Base-by-base conservation (phyloP, 2,888 invertebrate species). In the Pheosia tremula region DNA sequence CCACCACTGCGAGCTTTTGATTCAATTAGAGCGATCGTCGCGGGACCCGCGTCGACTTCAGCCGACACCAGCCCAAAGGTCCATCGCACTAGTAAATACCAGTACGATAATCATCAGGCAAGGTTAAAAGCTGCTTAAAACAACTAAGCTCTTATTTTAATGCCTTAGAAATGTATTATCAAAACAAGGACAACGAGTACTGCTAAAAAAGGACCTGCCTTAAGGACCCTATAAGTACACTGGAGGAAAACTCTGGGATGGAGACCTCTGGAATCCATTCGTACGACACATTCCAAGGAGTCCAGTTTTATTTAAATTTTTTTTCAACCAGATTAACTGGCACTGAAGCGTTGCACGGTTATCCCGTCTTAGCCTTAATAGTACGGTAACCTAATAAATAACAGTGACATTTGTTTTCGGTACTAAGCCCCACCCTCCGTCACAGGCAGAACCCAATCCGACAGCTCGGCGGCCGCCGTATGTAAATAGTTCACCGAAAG, bases 401-500 rank as follows among this genome's bases (percentile, higher is more conserved):
- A 92, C 92, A 88, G 89, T 90, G 92, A 90, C 92, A 91, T 93
- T 93, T 93, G 93, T 93, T 93, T 93, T 91, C 86, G 89, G 90
- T 89, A 90, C 83, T 91, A 93, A 93, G 92, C 93, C 85, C 93
- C 93, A 92, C 93, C 93, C 93, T 93, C 92, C 86, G 90, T 90
- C 90, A 91, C 92, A 89, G 84, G 79, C 88, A 84, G 90, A 91
- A 89, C 91, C 93, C 92, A 92, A 93, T 92, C 92, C 93, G 89
- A 88, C 91, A 88, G 89, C 90, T 86, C 86, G 88, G 82, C 90
- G 85, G 86, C 87, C 87, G 87, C 86, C 91, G 90, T 93, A 93
- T 93, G 93, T 93, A 93, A 93, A 93, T 93, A 93, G 93, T 93
- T 93, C 91, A 91, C 93, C 92, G 86, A 93, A 93, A 93, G 93